Evolutionary conservation across 2,888 invertebrate genomes (phyloP).

Genomic region (Therioaphis trifolii): DNA sequence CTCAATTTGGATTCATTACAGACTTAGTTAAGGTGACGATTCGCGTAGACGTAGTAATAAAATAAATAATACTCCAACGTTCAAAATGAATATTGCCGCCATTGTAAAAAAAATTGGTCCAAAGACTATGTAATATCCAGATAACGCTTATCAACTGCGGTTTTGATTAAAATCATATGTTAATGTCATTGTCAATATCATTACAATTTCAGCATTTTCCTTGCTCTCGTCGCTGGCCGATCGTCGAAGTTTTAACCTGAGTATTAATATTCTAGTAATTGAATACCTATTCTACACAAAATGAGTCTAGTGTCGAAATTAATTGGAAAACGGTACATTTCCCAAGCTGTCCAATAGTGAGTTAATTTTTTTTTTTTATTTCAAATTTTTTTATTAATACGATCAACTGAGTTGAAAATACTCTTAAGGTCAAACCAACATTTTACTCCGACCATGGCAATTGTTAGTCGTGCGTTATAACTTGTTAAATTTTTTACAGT

Average conservation of each 20-base stretch:
- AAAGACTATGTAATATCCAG: neutral
- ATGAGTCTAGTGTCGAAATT: constrained; percentile 55
- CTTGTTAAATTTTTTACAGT: constrained; percentile 68
- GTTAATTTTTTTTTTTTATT: too few relatives aligned
- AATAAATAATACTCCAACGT: too few relatives aligned
- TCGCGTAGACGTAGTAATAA: too few relatives aligned
- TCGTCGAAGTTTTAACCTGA: too few relatives aligned
- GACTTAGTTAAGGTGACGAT: too few relatives aligned
- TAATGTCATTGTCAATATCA: constrained; percentile 3
- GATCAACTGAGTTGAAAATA: too few relatives aligned
- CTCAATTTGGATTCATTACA: too few relatives aligned
- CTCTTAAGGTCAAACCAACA: constrained; percentile 23
- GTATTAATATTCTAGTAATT: neutral
- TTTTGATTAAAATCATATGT: constrained; percentile 38
- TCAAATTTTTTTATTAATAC: too few relatives aligned
- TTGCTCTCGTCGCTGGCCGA: too few relatives aligned
- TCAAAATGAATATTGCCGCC: neutral
- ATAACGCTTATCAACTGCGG: neutral
- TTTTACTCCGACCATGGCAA: too few relatives aligned
- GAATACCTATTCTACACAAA: neutral
- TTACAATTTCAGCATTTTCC: too few relatives aligned
- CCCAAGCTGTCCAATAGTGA: constrained; percentile 30
- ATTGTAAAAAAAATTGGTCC: neutral
- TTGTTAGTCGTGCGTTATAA: neutral
- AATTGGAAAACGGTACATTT: constrained; percentile 45